A percentile compares a stretch with the other conserved stretches of the same genome.
phyloP scores from a whole-genome alignment of 2,888 invertebrate genomes.

The Lycia hirtaria region DNA sequence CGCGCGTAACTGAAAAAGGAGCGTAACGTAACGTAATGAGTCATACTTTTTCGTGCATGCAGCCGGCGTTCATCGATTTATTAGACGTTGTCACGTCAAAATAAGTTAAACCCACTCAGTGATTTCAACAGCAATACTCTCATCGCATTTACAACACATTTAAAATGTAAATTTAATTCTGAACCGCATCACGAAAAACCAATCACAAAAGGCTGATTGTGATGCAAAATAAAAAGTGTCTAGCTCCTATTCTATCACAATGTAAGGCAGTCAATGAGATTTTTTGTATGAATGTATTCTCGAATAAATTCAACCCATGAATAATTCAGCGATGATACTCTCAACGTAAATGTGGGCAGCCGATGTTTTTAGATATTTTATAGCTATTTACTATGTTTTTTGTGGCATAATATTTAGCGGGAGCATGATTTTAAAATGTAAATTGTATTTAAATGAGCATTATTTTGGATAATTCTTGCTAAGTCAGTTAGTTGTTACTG shows the following conservation, averaged over 20 bases:
- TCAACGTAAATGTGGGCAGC: constrained; percentile 22
- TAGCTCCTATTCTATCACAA: constrained; percentile 30
- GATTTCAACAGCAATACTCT: background rate
- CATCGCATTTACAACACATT: background rate
- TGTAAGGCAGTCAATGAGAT: constrained; percentile 38
- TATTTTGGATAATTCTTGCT: too few species aligned
- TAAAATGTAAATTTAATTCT: background rate
- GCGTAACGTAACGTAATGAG: too few species aligned
- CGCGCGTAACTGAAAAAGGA: too few species aligned
- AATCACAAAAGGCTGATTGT: background rate
- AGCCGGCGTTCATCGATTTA: too few species aligned
- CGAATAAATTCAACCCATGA: constrained; percentile 35
- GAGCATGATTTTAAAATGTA: background rate
- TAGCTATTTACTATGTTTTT: constrained; percentile 16
- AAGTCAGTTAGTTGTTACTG: too few species aligned
- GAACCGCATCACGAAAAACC: background rate
- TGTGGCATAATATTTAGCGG: background rate
- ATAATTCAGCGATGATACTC: constrained; percentile 32
- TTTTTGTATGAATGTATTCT: constrained; percentile 41
- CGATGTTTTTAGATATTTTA: constrained; percentile 20
- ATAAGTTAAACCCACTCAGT: background rate
- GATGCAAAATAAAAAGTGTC: background rate
- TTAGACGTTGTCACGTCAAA: too few species aligned
- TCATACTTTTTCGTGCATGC: too few species aligned
- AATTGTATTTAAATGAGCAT: too few species aligned